A percentile compares a stretch with the other conserved stretches of the same genome.
Evolutionary conservation across 2,797 vertebrate genomes (phyloP).

Genomic region (Hephaestus fuliginosus): DNA sequence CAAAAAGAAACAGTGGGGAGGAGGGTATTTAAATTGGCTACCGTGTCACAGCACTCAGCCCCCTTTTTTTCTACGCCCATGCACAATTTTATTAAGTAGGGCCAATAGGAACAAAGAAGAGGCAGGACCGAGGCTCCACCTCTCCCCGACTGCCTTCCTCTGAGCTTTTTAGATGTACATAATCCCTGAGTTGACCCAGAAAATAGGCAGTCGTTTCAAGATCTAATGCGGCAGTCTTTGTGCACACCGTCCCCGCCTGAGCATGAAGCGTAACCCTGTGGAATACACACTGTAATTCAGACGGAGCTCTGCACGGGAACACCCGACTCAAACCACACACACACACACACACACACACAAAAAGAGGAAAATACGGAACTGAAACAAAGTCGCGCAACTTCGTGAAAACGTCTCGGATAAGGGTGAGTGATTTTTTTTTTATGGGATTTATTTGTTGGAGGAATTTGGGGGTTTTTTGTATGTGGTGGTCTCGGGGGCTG

Average conservation of each 20-base stretch:
- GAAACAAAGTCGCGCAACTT: conserved; percentile 82
- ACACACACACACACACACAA: too few species aligned
- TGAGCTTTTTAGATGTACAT: conserved; percentile 87
- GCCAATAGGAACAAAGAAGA: conserved; percentile 88
- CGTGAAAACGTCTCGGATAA: conserved; percentile 74
- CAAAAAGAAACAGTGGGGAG: conserved; percentile 73
- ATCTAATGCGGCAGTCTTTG: conserved; percentile 86
- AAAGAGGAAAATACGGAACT: conserved; percentile 37
- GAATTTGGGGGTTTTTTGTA: conserved; percentile 36
- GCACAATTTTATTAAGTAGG: conserved; percentile 86
- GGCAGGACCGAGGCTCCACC: conserved; percentile 82
- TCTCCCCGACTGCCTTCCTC: conserved; percentile 81
- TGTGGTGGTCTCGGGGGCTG: conserved; percentile 65
- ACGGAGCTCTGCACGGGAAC: conserved; percentile 60
- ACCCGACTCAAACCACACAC: too few species aligned
- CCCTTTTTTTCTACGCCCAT: conserved; percentile 78
- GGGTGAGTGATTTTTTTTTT: conserved; percentile 79
- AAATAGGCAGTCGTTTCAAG: conserved; percentile 87
- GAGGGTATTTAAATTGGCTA: conserved; percentile 78
- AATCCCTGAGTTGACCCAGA: conserved; percentile 89
- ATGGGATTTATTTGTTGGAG: conserved; percentile 55
- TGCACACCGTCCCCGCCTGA: conserved; percentile 77
- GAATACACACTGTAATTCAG: conserved; percentile 79
- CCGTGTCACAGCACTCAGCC: conserved; percentile 79
- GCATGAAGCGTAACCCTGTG: conserved; percentile 85